phyloP scores from a whole-genome alignment of 2,113 vertebrate genomes.

The Mixornis gularis region DNA sequence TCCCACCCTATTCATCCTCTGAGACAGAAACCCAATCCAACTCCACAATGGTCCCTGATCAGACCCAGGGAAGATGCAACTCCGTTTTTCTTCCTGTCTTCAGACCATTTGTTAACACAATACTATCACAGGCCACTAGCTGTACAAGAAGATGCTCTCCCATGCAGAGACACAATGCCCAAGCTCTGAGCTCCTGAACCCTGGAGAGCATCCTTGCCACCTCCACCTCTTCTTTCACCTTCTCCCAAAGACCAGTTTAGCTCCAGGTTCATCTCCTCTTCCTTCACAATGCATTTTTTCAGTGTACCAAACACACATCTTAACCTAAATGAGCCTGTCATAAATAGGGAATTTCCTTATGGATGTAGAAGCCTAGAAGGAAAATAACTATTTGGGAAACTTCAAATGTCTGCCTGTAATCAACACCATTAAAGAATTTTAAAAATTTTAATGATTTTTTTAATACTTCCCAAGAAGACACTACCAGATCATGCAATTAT shows the following conservation, averaged over 20 bases:
- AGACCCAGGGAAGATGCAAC: background rate
- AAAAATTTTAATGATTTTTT: fast-evolving
- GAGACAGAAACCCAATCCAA: background rate
- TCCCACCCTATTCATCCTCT: background rate
- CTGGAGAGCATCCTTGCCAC: background rate
- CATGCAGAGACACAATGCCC: background rate
- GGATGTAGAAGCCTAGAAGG: background rate
- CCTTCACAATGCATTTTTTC: background rate
- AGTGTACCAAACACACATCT: background rate
- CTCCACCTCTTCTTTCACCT: background rate
- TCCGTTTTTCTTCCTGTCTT: background rate
- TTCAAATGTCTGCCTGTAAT: background rate
- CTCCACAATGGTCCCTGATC: background rate
- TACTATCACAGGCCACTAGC: fast-evolving
- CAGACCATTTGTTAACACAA: background rate
- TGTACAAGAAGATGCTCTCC: background rate
- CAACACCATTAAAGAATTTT: background rate
- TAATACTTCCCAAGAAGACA: background rate
- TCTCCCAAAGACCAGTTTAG: background rate
- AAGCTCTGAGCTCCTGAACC: background rate
- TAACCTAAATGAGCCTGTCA: background rate
- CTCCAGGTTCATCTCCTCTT: background rate
- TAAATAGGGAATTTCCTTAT: background rate
- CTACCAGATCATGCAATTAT: background rate
- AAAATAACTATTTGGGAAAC: background rate